Conservation (phyloP, 35 echinoderm and acorn worm genomes). For the Ptychodera flava region DNA sequence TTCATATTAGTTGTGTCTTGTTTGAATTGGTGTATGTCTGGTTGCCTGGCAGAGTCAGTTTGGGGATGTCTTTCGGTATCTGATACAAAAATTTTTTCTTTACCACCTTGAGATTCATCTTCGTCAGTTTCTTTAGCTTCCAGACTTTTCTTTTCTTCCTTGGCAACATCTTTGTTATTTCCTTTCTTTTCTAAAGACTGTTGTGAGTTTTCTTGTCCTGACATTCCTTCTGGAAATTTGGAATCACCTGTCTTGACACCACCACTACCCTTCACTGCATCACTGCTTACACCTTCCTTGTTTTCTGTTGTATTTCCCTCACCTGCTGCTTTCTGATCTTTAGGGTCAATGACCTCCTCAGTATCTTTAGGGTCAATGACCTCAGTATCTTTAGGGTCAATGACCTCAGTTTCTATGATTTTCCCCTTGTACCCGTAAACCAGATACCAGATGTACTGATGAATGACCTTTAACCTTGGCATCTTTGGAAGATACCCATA, state of each 20-base stretch:
- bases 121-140: neutral
- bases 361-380: neutral
- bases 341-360: neutral
- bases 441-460: slow-evolving; percentile 31
- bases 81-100: neutral
- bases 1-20: neutral
- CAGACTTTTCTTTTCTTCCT: no score
- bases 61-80: neutral
- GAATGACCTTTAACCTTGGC: slow-evolving; percentile 13
- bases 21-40: neutral
- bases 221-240: neutral
- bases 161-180: neutral
- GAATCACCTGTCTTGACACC: neutral
- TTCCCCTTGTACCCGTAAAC: slow-evolving; percentile 16
- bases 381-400: neutral
- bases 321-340: neutral
- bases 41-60: neutral
- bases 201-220: neutral
- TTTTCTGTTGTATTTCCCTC: neutral
- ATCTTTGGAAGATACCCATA: slow-evolving; percentile 30
- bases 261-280: neutral
- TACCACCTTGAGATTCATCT: neutral
- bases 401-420: neutral
- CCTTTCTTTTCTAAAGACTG: neutral
- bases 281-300: no score